These are phyloP conservation scores for Autographa gamma DNA, from an alignment of 2,888 invertebrate genomes.

Conservation along the genomic window DNA sequence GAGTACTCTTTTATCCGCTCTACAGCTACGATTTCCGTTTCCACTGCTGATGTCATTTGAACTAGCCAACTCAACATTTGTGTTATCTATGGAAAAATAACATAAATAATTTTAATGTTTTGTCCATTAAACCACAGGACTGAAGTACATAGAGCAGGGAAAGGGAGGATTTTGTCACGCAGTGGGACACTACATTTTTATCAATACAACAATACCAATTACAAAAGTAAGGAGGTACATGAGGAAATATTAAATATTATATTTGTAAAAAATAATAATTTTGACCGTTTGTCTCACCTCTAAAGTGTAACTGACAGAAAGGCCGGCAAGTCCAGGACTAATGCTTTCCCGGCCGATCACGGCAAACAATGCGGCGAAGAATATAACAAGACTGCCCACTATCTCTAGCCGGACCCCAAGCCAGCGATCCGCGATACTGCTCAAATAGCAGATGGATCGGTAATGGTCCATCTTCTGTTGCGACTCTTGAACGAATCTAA, in stretches of 20 bases:
- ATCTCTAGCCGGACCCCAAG: conserved; percentile 97
- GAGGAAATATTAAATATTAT: not conserved
- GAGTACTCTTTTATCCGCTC: conserved; percentile 99
- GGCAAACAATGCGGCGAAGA: conserved; percentile 97
- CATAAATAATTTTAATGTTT: not conserved
- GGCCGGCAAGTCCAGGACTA: conserved; percentile 94
- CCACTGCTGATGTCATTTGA: conserved; percentile 97
- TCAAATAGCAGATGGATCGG: conserved; percentile 97
- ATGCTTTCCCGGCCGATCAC: conserved; percentile 93
- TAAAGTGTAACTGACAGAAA: conserved; percentile 96
- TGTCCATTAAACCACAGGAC: no score
- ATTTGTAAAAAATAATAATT: no score
- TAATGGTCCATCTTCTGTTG: conserved; percentile 97
- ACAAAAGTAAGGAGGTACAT: no score
- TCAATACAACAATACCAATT: no score
- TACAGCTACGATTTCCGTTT: conserved; percentile 98
- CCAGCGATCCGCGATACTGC: conserved; percentile 98
- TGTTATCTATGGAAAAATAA: conserved; percentile 91
- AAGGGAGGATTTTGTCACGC: no score
- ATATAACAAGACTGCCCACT: conserved; percentile 98
- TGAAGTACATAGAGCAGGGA: no score
- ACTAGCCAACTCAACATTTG: conserved; percentile 99
- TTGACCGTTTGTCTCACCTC: conserved; percentile 88
- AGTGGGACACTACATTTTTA: no score
- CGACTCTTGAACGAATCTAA: conserved; percentile 95